Percentiles rank a stretch among this genome's conserved stretches.
These are phyloP conservation scores for Mesorhabditis belari DNA, from an alignment of 2,888 invertebrate genomes.

Conservation along the genomic window DNA sequence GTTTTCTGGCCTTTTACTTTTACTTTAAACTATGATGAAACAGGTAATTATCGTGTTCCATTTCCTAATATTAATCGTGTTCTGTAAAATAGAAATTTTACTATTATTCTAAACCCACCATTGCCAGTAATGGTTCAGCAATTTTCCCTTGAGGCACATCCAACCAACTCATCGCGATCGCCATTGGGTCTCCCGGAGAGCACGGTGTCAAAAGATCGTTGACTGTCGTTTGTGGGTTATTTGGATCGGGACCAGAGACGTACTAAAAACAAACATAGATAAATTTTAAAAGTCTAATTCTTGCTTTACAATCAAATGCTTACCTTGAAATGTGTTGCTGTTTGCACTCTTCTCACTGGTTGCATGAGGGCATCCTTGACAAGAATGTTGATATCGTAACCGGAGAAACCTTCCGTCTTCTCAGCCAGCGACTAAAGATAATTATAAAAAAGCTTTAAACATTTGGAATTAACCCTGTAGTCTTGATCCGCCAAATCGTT, in stretches of 20 bases:
- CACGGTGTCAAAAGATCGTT: constrained; percentile 90
- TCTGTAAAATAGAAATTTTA: neutral
- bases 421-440: constrained; percentile 29
- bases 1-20: neutral
- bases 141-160: constrained; percentile 91
- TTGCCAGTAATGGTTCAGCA: constrained; percentile 85
- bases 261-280: constrained; percentile 28
- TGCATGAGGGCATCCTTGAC: constrained; percentile 86
- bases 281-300: neutral
- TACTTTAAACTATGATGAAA: neutral
- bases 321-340: constrained; percentile 83
- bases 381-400: constrained; percentile 80
- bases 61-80: neutral
- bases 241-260: constrained; percentile 77
- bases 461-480: constrained; percentile 65
- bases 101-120: constrained; percentile 63
- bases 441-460: constrained; percentile 67
- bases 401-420: constrained; percentile 71
- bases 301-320: neutral
- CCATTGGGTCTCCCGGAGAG: constrained; percentile 87
- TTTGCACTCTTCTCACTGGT: constrained; percentile 78
- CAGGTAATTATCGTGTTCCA: neutral
- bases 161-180: constrained; percentile 94
- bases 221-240: constrained; percentile 71
- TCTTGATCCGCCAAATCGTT: constrained; percentile 73